phyloP scores from a whole-genome alignment of 2,113 vertebrate genomes.

The Xenus cinereus region DNA sequence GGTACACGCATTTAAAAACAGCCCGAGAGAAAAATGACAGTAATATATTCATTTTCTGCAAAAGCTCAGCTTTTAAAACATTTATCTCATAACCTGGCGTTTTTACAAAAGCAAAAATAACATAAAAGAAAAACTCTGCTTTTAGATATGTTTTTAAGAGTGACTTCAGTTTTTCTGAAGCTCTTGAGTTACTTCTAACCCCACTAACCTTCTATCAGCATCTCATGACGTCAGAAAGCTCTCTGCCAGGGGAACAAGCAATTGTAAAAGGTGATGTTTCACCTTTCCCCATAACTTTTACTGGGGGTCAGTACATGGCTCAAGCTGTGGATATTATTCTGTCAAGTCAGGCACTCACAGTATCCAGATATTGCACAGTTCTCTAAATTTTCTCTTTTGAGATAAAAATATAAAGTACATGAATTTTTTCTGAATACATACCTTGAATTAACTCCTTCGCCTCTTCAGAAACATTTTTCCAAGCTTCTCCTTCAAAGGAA shows the following conservation, averaged over 20 bases:
- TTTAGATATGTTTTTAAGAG: not conserved
- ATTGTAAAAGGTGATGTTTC: not conserved
- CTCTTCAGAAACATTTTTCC: slow-evolving; percentile 95
- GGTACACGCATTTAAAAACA: not conserved
- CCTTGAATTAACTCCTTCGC: slow-evolving; percentile 97
- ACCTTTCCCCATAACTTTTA: not conserved
- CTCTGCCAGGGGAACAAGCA: not conserved
- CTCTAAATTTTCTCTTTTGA: not conserved
- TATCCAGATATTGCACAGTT: not conserved
- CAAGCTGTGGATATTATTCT: not conserved
- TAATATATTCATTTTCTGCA: not conserved
- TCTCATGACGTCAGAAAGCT: not conserved
- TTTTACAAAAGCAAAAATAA: not conserved
- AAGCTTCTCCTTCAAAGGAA: slow-evolving; percentile 96
- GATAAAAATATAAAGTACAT: not conserved
- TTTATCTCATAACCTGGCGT: not conserved
- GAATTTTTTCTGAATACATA: slow-evolving; percentile 26
- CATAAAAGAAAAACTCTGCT: not conserved
- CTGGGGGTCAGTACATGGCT: not conserved
- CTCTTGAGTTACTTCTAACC: not conserved
- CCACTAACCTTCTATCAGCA: not conserved
- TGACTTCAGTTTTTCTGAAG: not conserved
- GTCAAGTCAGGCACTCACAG: not conserved
- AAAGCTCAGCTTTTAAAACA: not conserved
- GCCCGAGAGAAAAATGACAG: not conserved